These are phyloP conservation scores for Hirtodrosophila histrioides DNA, from an alignment of 2,888 invertebrate species.

Conservation along the genomic window DNA sequence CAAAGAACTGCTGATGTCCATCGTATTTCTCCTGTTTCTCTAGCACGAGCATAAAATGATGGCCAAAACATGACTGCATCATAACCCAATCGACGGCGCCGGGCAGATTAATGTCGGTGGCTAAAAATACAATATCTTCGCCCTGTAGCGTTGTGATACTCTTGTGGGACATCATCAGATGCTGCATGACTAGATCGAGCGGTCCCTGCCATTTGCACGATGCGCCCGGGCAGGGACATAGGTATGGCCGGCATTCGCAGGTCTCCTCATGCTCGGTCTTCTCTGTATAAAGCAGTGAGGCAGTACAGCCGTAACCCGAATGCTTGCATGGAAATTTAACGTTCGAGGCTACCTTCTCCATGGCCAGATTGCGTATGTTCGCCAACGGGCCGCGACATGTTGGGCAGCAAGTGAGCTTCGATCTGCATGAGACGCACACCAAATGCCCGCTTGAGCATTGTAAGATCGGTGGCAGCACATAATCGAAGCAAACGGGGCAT, in stretches of 20 bases:
- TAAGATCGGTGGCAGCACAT: conserved; percentile 98
- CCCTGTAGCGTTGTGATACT: conserved; percentile 99
- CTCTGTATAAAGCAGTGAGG: conserved; percentile 96
- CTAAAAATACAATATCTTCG: conserved; percentile 99
- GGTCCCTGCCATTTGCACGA: conserved; percentile 99
- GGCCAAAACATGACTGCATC: conserved; percentile 99
- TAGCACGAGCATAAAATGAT: conserved; percentile 99
- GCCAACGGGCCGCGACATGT: conserved; percentile 98
- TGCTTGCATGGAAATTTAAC: conserved; percentile 99
- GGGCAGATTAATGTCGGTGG: conserved; percentile 99
- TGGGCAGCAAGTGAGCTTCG: conserved; percentile 98
- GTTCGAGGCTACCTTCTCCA: conserved; percentile 99
- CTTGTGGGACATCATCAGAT: conserved; percentile 98
- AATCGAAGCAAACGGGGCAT: conserved; percentile 99
- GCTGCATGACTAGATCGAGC: conserved; percentile 99
- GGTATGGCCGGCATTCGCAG: conserved; percentile 99
- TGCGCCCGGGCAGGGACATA: conserved; percentile 99
- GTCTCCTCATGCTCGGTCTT: conserved; percentile 99
- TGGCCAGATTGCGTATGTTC: conserved; percentile 98
- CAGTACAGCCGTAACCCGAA: conserved; percentile 96
- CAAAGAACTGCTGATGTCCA: conserved; percentile 98
- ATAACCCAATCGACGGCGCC: conserved; percentile 99
- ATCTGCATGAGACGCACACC: conserved; percentile 98
- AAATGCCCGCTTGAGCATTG: conserved; percentile 99
- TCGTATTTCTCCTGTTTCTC: conserved; percentile 99